Evolutionary conservation across 2,888 invertebrate genomes (phyloP), one percentile per base, ranked within the genome.

Genomic region (Ectobius pallidus): DNA sequence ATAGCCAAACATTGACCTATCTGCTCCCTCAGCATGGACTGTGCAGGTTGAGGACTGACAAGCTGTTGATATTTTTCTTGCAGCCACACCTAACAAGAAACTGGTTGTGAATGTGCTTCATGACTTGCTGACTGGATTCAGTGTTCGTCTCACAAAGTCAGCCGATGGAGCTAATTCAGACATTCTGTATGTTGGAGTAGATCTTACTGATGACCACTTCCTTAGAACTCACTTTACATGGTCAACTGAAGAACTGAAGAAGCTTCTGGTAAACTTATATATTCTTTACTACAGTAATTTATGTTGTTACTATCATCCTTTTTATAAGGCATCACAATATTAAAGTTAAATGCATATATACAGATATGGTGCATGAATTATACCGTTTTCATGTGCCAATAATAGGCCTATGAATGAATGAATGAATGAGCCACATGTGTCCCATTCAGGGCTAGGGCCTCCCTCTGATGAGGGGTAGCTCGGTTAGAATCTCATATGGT

Each of bases 161-260:
- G 83, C 87, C 3, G 84, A 85, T 1, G 86, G 87, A 0, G 83
- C 85, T 18, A 88, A 88, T 81, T 86, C 88, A 78, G 86, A 88
- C 78, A 83, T 91, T 25, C 82, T 85, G 75, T 85, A 87, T 75
- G 86, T 86, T 6, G 85, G 87, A 11, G 78, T 92, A 44, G 88
- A 87, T 81, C 81, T 91, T 0, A 87, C 87, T 74, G 86, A 91
- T 44, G 85, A 87, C 74, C 87, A 90, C 79, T 87, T 89, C 80
- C 81, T 91, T 58, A 89, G 91, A 81, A 87, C 87, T 18, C 88
- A 90, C 69, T 88, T 89, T 74, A 86, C 85, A 7, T 82, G 87
- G 72, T 87, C 88, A 70, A 85, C 87, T 76, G 88, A 90, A 9
- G 89, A 90, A 79, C 84, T 89, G 77, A 84, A 88, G 74, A 84